Conservation (phyloP, 2,113 vertebrate species). For the Sprattus sprattus region DNA sequence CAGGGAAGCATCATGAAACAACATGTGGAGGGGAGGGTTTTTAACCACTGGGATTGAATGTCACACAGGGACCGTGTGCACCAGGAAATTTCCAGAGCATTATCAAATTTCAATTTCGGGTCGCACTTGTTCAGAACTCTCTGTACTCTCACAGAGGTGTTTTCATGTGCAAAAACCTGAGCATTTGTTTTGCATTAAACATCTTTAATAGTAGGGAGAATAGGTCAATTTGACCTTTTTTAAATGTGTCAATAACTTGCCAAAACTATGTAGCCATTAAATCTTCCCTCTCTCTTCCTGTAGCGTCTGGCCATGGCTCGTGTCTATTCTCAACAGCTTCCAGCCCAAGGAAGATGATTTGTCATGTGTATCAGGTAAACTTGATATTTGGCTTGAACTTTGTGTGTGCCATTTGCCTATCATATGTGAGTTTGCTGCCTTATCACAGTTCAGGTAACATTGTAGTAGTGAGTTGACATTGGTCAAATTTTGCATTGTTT, state of each 20-base stretch:
- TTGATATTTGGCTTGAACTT: neutral
- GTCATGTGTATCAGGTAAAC: conserved; percentile 78
- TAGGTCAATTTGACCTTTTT: too few species aligned
- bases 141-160: too few species aligned
- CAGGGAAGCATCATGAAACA: too few species aligned
- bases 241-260: neutral
- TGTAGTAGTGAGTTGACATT: neutral
- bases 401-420: neutral
- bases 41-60: too few species aligned
- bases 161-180: too few species aligned
- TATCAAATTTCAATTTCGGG: too few species aligned
- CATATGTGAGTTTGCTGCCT: neutral
- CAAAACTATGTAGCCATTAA: neutral
- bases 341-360: conserved; percentile 89
- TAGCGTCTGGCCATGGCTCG: conserved; percentile 97
- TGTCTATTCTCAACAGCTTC: conserved; percentile 94
- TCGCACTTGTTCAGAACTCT: too few species aligned
- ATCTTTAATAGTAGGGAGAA: too few species aligned
- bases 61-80: too few species aligned
- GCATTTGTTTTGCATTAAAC: too few species aligned
- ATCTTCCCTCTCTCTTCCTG: conserved; percentile 7
- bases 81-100: too few species aligned
- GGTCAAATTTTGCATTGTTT: neutral
- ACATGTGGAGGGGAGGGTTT: too few species aligned
- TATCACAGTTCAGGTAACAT: neutral